phyloP scores from a whole-genome alignment of 1,140 invertebrate species.

The Cryptotermes secundus region DNA sequence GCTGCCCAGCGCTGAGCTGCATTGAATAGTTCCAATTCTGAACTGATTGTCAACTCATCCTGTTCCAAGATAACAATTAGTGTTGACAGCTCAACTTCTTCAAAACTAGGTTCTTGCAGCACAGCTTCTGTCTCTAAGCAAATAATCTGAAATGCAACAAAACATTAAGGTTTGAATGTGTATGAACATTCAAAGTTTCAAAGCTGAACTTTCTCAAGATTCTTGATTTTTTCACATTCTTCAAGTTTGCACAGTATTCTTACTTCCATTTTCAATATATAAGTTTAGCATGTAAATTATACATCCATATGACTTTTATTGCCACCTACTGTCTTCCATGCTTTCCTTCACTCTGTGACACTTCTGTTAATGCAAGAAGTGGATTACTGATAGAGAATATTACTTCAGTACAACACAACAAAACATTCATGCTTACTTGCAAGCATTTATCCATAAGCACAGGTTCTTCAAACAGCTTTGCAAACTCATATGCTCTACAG shows the following conservation, averaged over 20 bases:
- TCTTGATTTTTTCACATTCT: too few species aligned
- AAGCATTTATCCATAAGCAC: constrained; percentile 77
- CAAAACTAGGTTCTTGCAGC: constrained; percentile 69
- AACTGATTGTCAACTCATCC: constrained; percentile 67
- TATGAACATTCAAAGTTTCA: too few species aligned
- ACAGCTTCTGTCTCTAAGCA: constrained; percentile 72
- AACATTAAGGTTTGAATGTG: too few species aligned
- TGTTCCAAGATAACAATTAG: constrained; percentile 72
- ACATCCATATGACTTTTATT: neutral
- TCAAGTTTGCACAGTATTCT: too few species aligned
- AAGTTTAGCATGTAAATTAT: too few species aligned
- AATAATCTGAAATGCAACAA: constrained; percentile 59
- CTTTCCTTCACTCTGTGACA: too few species aligned
- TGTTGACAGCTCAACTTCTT: constrained; percentile 71
- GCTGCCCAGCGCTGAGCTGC: constrained; percentile 67
- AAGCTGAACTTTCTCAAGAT: too few species aligned
- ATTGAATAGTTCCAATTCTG: constrained; percentile 73
- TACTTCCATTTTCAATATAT: too few species aligned
- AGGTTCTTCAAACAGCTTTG: constrained; percentile 78
- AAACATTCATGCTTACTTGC: constrained; percentile 51
- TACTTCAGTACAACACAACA: neutral
- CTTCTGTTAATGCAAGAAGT: neutral
- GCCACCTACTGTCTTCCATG: too few species aligned
- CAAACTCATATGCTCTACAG: constrained; percentile 82
- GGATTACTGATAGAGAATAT: neutral